Base-by-base conservation (phyloP, 2,888 invertebrate genomes). In the Horisme vitalbata region DNA sequence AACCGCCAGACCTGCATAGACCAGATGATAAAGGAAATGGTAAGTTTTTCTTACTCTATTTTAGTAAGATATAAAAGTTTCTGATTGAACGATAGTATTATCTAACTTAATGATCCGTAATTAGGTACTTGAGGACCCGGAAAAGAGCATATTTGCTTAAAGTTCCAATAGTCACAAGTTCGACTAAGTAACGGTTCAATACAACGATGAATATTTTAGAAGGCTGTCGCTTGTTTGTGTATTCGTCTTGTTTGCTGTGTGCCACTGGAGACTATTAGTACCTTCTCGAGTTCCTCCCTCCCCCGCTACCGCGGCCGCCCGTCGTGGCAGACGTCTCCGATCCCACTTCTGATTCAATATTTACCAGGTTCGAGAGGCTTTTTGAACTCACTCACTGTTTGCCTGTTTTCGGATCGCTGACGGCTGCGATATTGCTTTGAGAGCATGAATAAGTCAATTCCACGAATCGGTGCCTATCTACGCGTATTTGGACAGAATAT, bases 11-110 rank as follows among this genome's bases (percentile, higher is more conserved):
- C 65, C 91, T 95, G 35, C 95, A 95, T 82, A 90, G 95, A 65
- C 91, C 94, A 32, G 95, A 95, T 69, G 93, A 94, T 59, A 95
- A 95, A 80, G 93, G 94, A 59, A 94, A 94, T 84, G 95, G 95
- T 94, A 81, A 91, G 92, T 43, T 43, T 14, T 20, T 18, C 20
- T n/a, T 35, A 3, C 1, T 7, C 1, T 21, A 8, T 2, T 4
- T 7, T 15, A 15, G 1, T 10, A 15, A 24, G n/a, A 18, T 15
- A 23, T 27, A 4, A 9, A 24, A 35, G 18, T 35, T 45, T 26
- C 10, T 6, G 13, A n/a, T n/a, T n/a, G n/a, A n/a, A n/a, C n/a
- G n/a, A n/a, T n/a, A n/a, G n/a, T n/a, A n/a, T n/a, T n/a, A n/a
- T n/a, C n/a, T n/a, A n/a, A n/a, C n/a, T n/a, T n/a, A n/a, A n/a